Conservation (phyloP, 2,113 vertebrate species). For the Entomyzon cyanotis region DNA sequence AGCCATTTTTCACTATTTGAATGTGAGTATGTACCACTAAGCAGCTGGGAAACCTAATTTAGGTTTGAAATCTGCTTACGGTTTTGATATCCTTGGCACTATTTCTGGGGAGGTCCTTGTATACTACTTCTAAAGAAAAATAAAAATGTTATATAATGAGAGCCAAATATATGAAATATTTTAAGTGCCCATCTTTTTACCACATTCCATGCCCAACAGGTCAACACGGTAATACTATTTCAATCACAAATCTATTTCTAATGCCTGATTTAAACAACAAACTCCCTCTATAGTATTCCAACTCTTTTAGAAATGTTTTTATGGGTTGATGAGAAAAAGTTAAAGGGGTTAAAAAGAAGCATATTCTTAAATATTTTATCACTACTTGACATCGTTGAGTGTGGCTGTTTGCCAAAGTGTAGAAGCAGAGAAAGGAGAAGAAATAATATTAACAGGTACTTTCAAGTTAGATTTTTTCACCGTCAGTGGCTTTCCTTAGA, state of each 20-base stretch:
- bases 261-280: neutral
- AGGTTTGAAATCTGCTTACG: slow-evolving; percentile 36
- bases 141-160: neutral
- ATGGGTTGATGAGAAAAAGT: neutral
- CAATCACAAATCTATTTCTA: neutral
- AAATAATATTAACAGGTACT: neutral
- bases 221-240: neutral
- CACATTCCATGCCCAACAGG: neutral
- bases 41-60: slow-evolving; percentile 34
- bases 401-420: neutral
- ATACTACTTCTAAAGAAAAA: neutral
- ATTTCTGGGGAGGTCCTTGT: neutral
- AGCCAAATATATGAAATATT: neutral
- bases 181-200: neutral
- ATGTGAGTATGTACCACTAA: neutral
- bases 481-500: neutral
- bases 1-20: slow-evolving; percentile 7
- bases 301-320: neutral
- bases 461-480: neutral
- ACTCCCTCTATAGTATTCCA: neutral
- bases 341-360: neutral
- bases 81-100: slow-evolving; percentile 11
- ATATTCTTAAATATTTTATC: neutral
- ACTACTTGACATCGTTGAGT: neutral
- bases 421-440: slow-evolving; percentile 7